Evolutionary conservation across 2,888 invertebrate genomes (phyloP), one percentile per base, ranked within the genome.

Genomic region (Trachelus stipa): DNA sequence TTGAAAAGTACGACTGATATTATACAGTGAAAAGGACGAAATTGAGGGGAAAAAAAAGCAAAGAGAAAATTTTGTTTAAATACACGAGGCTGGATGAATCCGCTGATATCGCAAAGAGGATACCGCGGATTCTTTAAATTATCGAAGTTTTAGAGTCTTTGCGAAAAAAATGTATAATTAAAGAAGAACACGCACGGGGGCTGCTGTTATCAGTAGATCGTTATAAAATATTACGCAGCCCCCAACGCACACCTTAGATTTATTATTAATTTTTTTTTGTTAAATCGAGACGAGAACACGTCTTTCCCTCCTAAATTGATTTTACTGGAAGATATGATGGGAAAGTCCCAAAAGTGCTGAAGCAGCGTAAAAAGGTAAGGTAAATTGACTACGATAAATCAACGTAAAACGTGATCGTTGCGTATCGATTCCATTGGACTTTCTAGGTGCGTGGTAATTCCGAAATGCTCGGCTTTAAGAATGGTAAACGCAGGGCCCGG

Each of bases 11-110:
- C 40, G 15, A 40, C 23, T 40, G 40, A 23, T 23, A 6, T 0
- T 40, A 56, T 56, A 56, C 9, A 23, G 23, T 9, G 23, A 23
- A 56, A 56, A 9, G 9, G 23, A 0, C 9, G 0, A 2, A 23
- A 23, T 2, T 2, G 9, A 56, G 6, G 1, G 1, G 0, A 4
- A 15, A 15, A 15, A 1, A 23, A 0, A 6, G 23, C 1, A 23
- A 40, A 40, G 40, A 56, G 9, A 56, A 56, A 23, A 56, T 15
- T 9, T 23, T 56, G 0, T 9, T 56, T 23, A 2, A 15, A 23
- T 56, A 1, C 23, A 23, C 1, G 56, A 56, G 9, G 2, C 2
- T 9, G 23, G 23, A 9, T 9, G 9, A 56, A 56, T 56, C 23
- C 9, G 56, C 23, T 23, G 23, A 56, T 23, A 23, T 56, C 2